Conservation (phyloP, 2,113 vertebrate species). For the Ictalurus furcatus region DNA sequence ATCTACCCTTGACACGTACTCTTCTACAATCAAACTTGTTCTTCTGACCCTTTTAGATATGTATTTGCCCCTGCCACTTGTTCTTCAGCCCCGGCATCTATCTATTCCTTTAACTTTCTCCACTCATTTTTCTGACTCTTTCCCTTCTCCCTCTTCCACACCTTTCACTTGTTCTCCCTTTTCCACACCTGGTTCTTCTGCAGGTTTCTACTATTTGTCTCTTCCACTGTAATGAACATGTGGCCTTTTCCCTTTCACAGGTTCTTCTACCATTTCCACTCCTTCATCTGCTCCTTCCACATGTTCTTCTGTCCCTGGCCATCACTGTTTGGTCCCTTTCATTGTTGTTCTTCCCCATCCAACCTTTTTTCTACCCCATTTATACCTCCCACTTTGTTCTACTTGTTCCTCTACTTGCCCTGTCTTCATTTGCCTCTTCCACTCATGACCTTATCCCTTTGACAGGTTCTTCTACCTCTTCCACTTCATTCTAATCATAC, state of each 20-base stretch:
- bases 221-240: neutral
- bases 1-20: neutral
- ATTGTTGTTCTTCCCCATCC: neutral
- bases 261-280: neutral
- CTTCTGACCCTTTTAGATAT: neutral
- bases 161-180: neutral
- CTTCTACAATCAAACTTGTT: neutral
- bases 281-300: neutral
- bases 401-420: neutral
- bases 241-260: neutral
- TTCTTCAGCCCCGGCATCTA: neutral
- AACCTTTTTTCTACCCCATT: neutral
- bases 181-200: slow-evolving; percentile 6
- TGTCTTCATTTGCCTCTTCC: neutral
- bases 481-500: neutral
- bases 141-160: neutral
- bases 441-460: neutral
- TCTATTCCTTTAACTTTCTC: neutral
- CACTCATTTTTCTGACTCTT: no score
- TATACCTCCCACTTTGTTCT: neutral
- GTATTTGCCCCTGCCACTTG: neutral
- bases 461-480: neutral
- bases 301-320: neutral
- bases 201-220: neutral
- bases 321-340: neutral